Evolutionary conservation across 2,797 vertebrate genomes (phyloP).

Genomic region (Anomalospiza imberbis): DNA sequence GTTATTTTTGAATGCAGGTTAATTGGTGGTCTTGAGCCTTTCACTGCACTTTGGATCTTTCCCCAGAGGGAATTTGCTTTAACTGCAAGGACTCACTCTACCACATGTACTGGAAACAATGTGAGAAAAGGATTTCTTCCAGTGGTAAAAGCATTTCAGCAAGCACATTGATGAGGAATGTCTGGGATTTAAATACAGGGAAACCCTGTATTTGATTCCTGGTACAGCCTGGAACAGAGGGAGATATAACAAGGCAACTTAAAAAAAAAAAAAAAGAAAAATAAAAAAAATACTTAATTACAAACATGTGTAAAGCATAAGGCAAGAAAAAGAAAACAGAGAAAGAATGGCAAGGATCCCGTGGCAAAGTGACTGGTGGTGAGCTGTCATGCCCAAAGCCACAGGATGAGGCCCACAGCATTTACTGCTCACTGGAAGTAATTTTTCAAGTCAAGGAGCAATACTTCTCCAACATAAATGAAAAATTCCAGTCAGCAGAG

Average conservation of each 20-base stretch:
- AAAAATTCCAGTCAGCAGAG: constrained; percentile 43
- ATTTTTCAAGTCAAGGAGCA: constrained; percentile 54
- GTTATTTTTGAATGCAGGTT: background rate
- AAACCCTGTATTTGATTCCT: background rate
- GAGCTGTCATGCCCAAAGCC: constrained; percentile 39
- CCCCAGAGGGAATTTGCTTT: background rate
- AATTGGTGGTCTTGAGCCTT: background rate
- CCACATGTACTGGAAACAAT: constrained; percentile 19
- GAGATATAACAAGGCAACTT: constrained; percentile 14
- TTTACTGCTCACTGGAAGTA: constrained; percentile 27
- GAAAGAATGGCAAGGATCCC: constrained; percentile 29
- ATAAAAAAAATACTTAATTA: constrained; percentile 38
- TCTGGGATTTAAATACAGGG: constrained; percentile 4
- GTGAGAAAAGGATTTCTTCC: constrained; percentile 8
- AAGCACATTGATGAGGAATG: constrained; percentile 11
- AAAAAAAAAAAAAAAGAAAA: background rate
- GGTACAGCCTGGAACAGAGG: constrained; percentile 26
- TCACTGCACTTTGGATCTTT: background rate
- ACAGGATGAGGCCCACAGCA: background rate
- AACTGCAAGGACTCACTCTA: background rate
- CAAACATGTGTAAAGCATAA: constrained; percentile 59
- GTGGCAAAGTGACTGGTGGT: background rate
- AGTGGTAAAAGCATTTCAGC: constrained; percentile 11
- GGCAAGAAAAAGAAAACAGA: constrained; percentile 48
- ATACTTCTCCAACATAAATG: constrained; percentile 32